Conservation (phyloP, 2,113 vertebrate genomes). For the Cyprinodon brontotheroides region DNA sequence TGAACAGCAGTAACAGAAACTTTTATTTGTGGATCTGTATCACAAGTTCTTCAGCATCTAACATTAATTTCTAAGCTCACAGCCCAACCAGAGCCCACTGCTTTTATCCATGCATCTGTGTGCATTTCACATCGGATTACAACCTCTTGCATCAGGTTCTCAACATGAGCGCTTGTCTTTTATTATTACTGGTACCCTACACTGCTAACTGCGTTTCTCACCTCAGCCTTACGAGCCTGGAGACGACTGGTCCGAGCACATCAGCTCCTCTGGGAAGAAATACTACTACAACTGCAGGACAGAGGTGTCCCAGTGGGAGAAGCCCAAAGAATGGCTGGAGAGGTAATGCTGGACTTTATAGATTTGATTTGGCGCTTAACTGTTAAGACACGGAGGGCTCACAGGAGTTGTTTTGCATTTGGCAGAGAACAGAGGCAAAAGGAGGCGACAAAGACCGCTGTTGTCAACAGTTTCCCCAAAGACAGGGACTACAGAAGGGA, state of each 20-base stretch:
- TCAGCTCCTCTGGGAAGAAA: conserved; percentile 99
- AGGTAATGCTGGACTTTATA: conserved; percentile 77
- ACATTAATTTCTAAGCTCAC: neutral
- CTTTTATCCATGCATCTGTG: neutral
- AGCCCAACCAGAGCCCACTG: conserved; percentile 3
- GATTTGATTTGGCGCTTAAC: neutral
- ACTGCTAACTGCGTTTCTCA: conserved; percentile 28
- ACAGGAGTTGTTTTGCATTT: neutral
- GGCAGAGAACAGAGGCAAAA: conserved; percentile 96
- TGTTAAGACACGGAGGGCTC: neutral
- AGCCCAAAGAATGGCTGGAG: conserved; percentile 99
- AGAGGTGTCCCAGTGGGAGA: conserved; percentile 99
- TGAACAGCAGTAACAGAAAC: too few species aligned
- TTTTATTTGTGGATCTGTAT: too few species aligned
- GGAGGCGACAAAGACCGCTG: conserved; percentile 91
- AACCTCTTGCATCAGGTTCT: conserved; percentile 65
- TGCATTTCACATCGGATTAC: conserved; percentile 65
- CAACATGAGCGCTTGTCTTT: neutral
- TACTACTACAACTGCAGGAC: conserved; percentile 99
- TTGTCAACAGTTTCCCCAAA: conserved; percentile 98
- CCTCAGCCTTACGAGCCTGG: conserved; percentile 90
- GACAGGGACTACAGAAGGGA: conserved; percentile 99
- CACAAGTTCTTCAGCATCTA: too few species aligned
- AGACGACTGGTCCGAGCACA: conserved; percentile 99
- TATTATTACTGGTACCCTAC: neutral